These are phyloP conservation scores for Aspidapion aeneum DNA, from an alignment of 2,888 invertebrate species.

Conservation along the genomic window DNA sequence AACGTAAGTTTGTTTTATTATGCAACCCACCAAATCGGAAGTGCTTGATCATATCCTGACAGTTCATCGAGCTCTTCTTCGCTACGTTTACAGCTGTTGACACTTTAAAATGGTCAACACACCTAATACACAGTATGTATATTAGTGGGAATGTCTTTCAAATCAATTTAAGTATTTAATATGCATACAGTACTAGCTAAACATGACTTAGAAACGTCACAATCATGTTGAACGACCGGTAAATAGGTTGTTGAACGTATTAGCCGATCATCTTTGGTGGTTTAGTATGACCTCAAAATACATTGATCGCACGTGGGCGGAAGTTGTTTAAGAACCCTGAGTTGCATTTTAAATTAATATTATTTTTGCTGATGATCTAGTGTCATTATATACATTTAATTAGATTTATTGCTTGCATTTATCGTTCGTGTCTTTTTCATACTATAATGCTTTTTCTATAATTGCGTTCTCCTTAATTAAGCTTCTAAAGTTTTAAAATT, in stretches of 20 bases:
- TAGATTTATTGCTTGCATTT: too few relatives aligned
- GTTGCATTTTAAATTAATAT: background rate
- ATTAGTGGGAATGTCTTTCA: too few relatives aligned
- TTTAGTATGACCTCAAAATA: background rate
- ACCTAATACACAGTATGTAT: too few relatives aligned
- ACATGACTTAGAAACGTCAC: background rate
- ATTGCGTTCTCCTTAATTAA: too few relatives aligned
- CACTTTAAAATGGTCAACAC: too few relatives aligned
- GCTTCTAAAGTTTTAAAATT: too few relatives aligned
- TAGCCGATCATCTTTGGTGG: background rate
- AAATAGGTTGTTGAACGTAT: background rate
- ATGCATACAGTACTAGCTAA: background rate
- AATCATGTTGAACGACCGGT: background rate
- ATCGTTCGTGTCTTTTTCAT: too few relatives aligned
- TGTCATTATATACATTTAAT: too few relatives aligned
- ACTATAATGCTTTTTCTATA: too few relatives aligned
- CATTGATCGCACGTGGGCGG: background rate
- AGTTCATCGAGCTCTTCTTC: background rate
- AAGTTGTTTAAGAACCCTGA: background rate
- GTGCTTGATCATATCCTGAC: conserved; percentile 23
- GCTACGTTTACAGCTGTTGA: conserved; percentile 1
- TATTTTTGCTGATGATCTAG: background rate
- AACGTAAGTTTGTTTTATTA: conserved; percentile 34
- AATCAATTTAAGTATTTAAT: background rate
- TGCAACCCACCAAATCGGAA: conserved; percentile 42